Evolutionary conservation across 2,797 vertebrate genomes (phyloP).

Genomic region (Choloepus didactylus): DNA sequence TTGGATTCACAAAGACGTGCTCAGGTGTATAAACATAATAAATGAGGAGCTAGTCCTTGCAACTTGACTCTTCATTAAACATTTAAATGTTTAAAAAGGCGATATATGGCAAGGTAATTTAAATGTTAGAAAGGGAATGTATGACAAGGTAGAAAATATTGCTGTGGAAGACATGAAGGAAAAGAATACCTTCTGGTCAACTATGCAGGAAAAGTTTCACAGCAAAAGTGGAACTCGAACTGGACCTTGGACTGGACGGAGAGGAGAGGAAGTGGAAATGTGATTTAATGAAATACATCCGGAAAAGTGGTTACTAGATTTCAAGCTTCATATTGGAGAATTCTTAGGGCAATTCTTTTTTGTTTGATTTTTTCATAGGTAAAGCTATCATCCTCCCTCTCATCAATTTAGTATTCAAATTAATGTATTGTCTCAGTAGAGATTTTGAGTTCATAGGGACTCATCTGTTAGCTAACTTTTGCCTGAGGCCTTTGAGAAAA

Average conservation of each 20-base stretch:
- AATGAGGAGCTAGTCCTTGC: neutral
- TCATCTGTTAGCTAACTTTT: slow-evolving; percentile 40
- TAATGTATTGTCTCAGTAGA: neutral
- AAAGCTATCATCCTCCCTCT: neutral
- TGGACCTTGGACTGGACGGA: neutral
- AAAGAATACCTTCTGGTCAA: neutral
- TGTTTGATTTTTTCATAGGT: neutral
- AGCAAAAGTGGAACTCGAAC: neutral
- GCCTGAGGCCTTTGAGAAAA: neutral
- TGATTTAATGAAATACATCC: neutral
- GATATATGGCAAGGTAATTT: neutral
- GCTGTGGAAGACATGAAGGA: neutral
- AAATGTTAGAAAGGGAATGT: neutral
- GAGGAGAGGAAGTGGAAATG: neutral
- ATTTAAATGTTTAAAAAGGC: neutral
- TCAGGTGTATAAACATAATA: neutral
- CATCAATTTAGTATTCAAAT: neutral
- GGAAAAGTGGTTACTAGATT: neutral
- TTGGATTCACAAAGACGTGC: neutral
- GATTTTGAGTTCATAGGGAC: neutral
- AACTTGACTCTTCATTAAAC: neutral
- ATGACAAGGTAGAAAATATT: neutral
- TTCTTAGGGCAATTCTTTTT: neutral
- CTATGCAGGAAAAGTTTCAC: neutral
- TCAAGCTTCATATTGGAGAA: neutral